Evolutionary conservation across 2,888 invertebrate genomes (phyloP).

Genomic region (Cybosia mesomella): DNA sequence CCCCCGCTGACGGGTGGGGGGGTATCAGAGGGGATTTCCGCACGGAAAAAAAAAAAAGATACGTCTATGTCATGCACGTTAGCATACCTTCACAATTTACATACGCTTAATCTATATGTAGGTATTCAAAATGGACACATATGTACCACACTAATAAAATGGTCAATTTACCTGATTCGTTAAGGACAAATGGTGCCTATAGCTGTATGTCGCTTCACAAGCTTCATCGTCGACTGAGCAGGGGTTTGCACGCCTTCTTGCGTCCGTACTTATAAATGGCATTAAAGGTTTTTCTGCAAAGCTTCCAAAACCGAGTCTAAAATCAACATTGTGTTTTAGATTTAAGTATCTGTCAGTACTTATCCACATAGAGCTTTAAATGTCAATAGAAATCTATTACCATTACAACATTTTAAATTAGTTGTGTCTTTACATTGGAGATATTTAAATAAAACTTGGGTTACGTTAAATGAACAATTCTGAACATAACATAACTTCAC

Average conservation of each 20-base stretch:
- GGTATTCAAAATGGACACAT: conserved; percentile 15
- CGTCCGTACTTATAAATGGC: conserved; percentile 89
- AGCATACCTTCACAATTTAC: background rate
- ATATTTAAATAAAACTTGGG: too few relatives aligned
- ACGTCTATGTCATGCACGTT: background rate
- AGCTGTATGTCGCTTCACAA: conserved; percentile 94
- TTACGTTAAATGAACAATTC: too few relatives aligned
- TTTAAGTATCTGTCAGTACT: background rate
- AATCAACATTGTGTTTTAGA: background rate
- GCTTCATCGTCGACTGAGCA: conserved; percentile 85
- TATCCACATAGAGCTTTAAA: background rate
- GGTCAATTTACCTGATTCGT: conserved; percentile 87
- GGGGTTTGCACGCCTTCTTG: conserved; percentile 86
- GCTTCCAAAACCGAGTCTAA: conserved; percentile 90
- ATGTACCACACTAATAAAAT: background rate
- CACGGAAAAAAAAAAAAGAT: too few relatives aligned
- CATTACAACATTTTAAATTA: too few relatives aligned
- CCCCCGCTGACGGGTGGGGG: too few relatives aligned
- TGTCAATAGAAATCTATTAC: too few relatives aligned
- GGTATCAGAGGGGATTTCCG: too few relatives aligned
- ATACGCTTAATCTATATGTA: background rate
- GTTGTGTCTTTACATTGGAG: too few relatives aligned
- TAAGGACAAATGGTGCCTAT: conserved; percentile 91
- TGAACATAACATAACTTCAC: too few relatives aligned
- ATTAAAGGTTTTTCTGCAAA: conserved; percentile 93